These are phyloP conservation scores for Stegastes partitus DNA, from an alignment of 2,113 vertebrate genomes.

Conservation along the genomic window DNA sequence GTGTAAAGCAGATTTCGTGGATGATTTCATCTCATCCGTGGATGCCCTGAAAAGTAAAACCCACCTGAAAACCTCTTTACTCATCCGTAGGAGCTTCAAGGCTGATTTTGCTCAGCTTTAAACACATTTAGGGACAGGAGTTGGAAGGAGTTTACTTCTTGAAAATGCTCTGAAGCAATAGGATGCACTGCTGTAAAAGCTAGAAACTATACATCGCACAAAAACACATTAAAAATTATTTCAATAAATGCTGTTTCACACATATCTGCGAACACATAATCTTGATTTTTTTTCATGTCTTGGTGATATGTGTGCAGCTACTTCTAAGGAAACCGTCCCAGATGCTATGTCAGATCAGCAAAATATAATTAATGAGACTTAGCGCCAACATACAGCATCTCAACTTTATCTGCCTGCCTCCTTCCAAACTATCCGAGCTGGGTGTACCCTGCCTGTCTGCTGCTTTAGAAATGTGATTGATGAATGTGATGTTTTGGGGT, in stretches of 20 bases:
- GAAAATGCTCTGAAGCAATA: too few species aligned
- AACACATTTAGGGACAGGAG: background rate
- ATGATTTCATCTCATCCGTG: slow-evolving; percentile 22
- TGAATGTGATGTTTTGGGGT: background rate
- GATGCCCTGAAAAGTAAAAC: slow-evolving; percentile 5
- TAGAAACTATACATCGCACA: too few species aligned
- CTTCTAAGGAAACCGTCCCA: background rate
- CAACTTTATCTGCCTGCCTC: background rate
- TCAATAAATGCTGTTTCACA: too few species aligned
- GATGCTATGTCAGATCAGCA: background rate
- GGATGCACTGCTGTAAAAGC: too few species aligned
- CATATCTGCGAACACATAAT: too few species aligned
- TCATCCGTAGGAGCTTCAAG: slow-evolving; percentile 12
- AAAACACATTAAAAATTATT: too few species aligned
- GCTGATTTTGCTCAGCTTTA: background rate
- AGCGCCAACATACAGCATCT: background rate
- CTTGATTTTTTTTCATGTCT: too few species aligned
- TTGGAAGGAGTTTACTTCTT: background rate
- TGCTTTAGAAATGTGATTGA: background rate
- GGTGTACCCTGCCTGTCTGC: background rate
- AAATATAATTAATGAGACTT: background rate
- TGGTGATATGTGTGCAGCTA: too few species aligned
- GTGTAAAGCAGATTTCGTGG: slow-evolving; percentile 27
- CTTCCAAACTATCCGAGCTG: background rate
- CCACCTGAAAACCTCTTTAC: slow-evolving; percentile 22